A percentile compares a stretch with the other conserved stretches of the same genome.
phyloP scores from a whole-genome alignment of 2,888 invertebrate genomes.

The Caenorhabditis sp. region DNA sequence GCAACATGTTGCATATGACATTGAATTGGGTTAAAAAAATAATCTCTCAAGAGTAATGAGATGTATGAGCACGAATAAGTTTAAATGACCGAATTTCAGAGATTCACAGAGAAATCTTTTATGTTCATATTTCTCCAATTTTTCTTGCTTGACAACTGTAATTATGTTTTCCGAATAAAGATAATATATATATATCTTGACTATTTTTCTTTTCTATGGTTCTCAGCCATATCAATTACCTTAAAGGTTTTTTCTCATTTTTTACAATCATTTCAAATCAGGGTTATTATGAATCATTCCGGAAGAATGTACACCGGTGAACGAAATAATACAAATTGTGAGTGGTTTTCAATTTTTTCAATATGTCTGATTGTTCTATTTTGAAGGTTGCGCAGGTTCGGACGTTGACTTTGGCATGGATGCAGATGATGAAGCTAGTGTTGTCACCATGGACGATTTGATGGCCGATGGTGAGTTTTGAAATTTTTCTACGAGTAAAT shows the following conservation, averaged over 20 bases:
- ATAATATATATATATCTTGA: too few relatives aligned
- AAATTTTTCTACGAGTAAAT: too few relatives aligned
- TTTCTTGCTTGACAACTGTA: too few relatives aligned
- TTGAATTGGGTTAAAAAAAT: slow-evolving; percentile 18
- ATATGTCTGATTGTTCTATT: not conserved
- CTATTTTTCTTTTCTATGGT: not conserved
- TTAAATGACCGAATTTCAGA: too few relatives aligned
- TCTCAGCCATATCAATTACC: not conserved
- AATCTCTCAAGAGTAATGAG: too few relatives aligned
- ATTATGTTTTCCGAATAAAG: too few relatives aligned
- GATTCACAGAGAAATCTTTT: too few relatives aligned
- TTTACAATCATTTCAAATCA: not conserved
- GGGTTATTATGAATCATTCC: not conserved
- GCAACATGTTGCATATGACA: slow-evolving; percentile 33
- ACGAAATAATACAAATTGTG: not conserved
- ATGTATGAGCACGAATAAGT: too few relatives aligned
- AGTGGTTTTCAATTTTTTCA: not conserved
- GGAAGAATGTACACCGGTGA: not conserved
- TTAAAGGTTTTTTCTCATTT: not conserved
- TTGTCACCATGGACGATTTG: not conserved
- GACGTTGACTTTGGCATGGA: slow-evolving; percentile 1
- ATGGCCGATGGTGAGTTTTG: too few relatives aligned
- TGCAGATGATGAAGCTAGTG: slow-evolving; percentile 3
- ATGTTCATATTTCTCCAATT: too few relatives aligned
- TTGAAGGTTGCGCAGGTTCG: not conserved